Conservation (phyloP, 2,797 vertebrate species). For the Podarcis siculus region DNA sequence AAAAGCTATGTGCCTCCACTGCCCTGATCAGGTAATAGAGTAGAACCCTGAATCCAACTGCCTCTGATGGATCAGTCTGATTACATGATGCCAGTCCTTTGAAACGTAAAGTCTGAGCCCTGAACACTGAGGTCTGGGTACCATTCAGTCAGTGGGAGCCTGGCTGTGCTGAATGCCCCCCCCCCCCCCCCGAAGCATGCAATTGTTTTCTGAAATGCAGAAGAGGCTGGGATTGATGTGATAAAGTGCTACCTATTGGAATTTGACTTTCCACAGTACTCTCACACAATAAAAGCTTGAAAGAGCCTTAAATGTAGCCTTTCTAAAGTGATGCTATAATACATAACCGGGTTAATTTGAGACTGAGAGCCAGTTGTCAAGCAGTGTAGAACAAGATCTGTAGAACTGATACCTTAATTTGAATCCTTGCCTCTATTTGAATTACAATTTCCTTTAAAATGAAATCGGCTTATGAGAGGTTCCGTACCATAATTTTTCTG, state of each 20-base stretch:
- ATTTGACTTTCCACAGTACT: slow-evolving; percentile 26
- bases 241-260: slow-evolving; percentile 36
- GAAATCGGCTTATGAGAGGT: slow-evolving; percentile 53
- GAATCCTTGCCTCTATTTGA: slow-evolving; percentile 53
- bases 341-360: slow-evolving; percentile 60
- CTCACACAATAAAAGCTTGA: slow-evolving; percentile 39
- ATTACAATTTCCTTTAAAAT: slow-evolving; percentile 62
- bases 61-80: neutral
- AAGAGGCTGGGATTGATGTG: slow-evolving; percentile 30
- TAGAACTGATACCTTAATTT: slow-evolving; percentile 68
- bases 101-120: neutral
- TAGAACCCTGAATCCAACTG: neutral
- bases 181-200: too few relatives aligned
- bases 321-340: slow-evolving; percentile 43
- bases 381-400: slow-evolving; percentile 52
- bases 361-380: slow-evolving; percentile 46
- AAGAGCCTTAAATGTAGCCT: slow-evolving; percentile 58
- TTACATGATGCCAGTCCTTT: neutral
- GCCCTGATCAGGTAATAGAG: neutral
- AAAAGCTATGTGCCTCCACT: neutral
- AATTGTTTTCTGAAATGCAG: neutral
- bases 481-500: slow-evolving; percentile 58
- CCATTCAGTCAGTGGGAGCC: neutral
- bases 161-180: neutral
- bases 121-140: neutral